These are phyloP conservation scores for Drosophila planitibia DNA, from an alignment of 2,888 invertebrate species.

Conservation along the genomic window DNA sequence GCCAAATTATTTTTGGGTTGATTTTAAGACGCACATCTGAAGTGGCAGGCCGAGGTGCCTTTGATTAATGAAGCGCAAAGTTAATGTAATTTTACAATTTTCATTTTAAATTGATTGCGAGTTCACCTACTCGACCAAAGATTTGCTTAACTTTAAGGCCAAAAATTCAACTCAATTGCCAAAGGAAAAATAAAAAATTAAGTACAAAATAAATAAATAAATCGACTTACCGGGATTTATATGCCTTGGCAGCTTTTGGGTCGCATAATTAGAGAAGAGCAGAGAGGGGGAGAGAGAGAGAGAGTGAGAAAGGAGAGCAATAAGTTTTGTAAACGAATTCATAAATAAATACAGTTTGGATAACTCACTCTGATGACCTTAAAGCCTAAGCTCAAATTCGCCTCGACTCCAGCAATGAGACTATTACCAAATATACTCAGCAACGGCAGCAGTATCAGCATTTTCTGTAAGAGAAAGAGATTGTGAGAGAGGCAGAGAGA, in stretches of 20 bases:
- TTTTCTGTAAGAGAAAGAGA: slow-evolving; percentile 80
- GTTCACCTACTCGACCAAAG: slow-evolving; percentile 23
- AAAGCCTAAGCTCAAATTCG: slow-evolving; percentile 83
- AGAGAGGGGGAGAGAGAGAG: not conserved
- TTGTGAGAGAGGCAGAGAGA: slow-evolving; percentile 28
- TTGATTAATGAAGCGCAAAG: slow-evolving; percentile 76
- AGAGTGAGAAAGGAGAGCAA: not conserved
- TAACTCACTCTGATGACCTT: slow-evolving; percentile 83
- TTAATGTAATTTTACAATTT: slow-evolving; percentile 64
- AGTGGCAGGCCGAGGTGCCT: slow-evolving; percentile 50
- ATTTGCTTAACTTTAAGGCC: slow-evolving; percentile 47
- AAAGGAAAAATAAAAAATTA: slow-evolving; percentile 18
- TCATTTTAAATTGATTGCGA: slow-evolving; percentile 61
- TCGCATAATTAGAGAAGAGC: slow-evolving; percentile 44
- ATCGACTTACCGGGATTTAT: slow-evolving; percentile 74
- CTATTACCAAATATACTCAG: slow-evolving; percentile 84
- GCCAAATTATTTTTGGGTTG: slow-evolving; percentile 53
- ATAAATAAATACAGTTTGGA: slow-evolving; percentile 45
- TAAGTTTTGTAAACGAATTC: slow-evolving; percentile 51
- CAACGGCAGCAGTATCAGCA: slow-evolving; percentile 85
- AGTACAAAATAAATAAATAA: slow-evolving; percentile 25
- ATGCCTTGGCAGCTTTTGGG: slow-evolving; percentile 70
- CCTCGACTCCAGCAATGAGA: slow-evolving; percentile 82
- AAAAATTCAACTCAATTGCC: slow-evolving; percentile 36
- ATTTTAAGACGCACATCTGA: slow-evolving; percentile 45